Evolutionary conservation across 2,888 invertebrate genomes (phyloP).

Genomic region (Drosophila anceps): DNA sequence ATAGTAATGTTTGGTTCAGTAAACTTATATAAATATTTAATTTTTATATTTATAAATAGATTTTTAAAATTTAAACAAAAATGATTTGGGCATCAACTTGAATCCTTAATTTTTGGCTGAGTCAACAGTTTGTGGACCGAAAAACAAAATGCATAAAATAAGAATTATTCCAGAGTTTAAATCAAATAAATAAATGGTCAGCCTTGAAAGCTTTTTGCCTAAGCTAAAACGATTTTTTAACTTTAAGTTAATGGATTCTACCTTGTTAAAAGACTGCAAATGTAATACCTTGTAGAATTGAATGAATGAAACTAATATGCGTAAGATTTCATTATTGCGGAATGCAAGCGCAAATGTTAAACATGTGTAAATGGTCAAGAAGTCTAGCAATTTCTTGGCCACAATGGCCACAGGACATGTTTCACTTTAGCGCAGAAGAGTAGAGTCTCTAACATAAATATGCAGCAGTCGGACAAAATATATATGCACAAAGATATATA

Average conservation of each 20-base stretch:
- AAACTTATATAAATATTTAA: neutral
- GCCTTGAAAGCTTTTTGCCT: too few species aligned
- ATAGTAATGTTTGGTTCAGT: neutral
- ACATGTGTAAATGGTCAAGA: conserved; percentile 53
- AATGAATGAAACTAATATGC: conserved; percentile 23
- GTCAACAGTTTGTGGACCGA: too few species aligned
- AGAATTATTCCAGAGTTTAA: too few species aligned
- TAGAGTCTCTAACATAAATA: conserved; percentile 54
- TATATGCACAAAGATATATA: conserved; percentile 19
- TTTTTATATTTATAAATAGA: neutral
- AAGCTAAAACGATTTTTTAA: too few species aligned
- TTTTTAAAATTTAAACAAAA: neutral
- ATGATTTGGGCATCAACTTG: neutral
- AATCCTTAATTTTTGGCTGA: too few species aligned
- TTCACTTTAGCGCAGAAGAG: conserved; percentile 53
- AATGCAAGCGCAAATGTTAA: conserved; percentile 38
- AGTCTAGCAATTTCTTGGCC: conserved; percentile 41
- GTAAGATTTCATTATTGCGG: conserved; percentile 39
- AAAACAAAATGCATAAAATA: too few species aligned
- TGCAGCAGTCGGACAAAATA: conserved; percentile 38
- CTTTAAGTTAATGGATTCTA: too few species aligned
- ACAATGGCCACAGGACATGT: conserved; percentile 65
- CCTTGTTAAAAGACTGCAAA: neutral
- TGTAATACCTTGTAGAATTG: neutral
- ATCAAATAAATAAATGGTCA: too few species aligned